These are phyloP conservation scores for Lithobates sylvaticus DNA, from an alignment of 2,797 vertebrate species.

Conservation along the genomic window DNA sequence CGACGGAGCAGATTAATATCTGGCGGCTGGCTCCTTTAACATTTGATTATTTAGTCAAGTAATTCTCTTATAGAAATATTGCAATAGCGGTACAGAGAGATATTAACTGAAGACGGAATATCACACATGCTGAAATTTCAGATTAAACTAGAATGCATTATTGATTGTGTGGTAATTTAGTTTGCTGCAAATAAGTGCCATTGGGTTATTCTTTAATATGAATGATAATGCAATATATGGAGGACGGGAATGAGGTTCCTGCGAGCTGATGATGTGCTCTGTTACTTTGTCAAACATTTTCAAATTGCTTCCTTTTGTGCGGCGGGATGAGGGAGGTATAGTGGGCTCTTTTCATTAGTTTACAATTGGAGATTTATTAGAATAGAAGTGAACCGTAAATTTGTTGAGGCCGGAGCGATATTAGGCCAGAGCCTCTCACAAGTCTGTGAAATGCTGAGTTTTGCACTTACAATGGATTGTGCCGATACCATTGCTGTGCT, in stretches of 20 bases:
- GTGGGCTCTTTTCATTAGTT: constrained; percentile 88
- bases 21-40: constrained; percentile 88
- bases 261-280: constrained; percentile 84
- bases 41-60: constrained; percentile 94
- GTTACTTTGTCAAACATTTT: constrained; percentile 91
- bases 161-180: constrained; percentile 96
- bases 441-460: constrained; percentile 86
- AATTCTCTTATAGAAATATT: constrained; percentile 91
- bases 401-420: constrained; percentile 86
- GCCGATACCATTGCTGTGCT: constrained; percentile 81
- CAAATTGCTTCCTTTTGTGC: constrained; percentile 89
- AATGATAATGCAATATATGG: constrained; percentile 91
- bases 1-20: constrained; percentile 93
- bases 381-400: constrained; percentile 88
- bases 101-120: constrained; percentile 93
- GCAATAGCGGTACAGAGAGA: constrained; percentile 85
- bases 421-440: constrained; percentile 85
- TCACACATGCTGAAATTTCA: constrained; percentile 91
- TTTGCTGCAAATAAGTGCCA: constrained; percentile 93
- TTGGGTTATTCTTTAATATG: constrained; percentile 96
- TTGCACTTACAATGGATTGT: constrained; percentile 84
- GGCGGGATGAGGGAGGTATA: constrained; percentile 84
- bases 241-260: constrained; percentile 87
- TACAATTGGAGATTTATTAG: constrained; percentile 90
- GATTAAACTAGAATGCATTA: constrained; percentile 94